Conservation (phyloP, 2,797 vertebrate species). For the Columba guinea region DNA sequence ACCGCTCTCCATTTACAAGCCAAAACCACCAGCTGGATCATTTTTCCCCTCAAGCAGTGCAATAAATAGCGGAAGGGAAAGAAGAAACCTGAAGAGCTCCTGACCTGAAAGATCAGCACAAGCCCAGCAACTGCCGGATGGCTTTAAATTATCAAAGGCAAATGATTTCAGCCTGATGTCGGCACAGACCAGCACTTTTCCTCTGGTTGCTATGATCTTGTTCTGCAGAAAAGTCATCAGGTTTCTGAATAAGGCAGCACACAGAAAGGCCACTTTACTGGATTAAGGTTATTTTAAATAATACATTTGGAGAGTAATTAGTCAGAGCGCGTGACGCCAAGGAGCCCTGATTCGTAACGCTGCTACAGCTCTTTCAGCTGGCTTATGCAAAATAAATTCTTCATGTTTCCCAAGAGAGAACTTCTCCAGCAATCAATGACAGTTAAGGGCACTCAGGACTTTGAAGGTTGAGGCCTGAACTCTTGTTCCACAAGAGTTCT, state of each 20-base stretch:
- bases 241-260: neutral
- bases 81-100: slow-evolving; percentile 19
- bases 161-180: neutral
- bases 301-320: slow-evolving; percentile 61
- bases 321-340: neutral
- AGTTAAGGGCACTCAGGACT: slow-evolving; percentile 56
- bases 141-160: neutral
- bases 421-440: slow-evolving; percentile 46
- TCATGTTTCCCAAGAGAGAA: slow-evolving; percentile 33
- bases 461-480: neutral
- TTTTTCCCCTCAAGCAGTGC: slow-evolving; percentile 23
- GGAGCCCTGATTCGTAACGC: neutral
- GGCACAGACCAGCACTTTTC: neutral
- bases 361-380: neutral
- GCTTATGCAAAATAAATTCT: slow-evolving; percentile 11
- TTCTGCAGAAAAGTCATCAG: neutral
- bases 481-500: neutral
- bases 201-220: neutral
- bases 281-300: slow-evolving; percentile 51
- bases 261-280: neutral
- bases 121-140: neutral
- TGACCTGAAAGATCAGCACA: neutral
- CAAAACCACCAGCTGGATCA: slow-evolving; percentile 24
- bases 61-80: slow-evolving; percentile 49
- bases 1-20: neutral